phyloP scores from a whole-genome alignment of 2,888 invertebrate genomes.

The Ferrisia virgata region DNA sequence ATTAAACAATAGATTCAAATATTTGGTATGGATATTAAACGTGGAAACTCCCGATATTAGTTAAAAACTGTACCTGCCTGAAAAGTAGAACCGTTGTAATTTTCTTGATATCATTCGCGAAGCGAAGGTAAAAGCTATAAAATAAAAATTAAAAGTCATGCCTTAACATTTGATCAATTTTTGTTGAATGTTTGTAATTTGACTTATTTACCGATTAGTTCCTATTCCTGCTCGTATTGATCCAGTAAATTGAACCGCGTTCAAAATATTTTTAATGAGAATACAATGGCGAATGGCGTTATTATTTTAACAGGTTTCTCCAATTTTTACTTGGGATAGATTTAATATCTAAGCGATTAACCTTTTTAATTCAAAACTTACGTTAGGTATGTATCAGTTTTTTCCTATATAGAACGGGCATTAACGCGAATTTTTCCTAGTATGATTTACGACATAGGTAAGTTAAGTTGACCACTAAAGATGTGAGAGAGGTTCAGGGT shows the following conservation, averaged over 20 bases:
- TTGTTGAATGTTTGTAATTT: background rate
- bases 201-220: background rate
- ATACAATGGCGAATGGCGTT: background rate
- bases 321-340: background rate
- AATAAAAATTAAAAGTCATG: background rate
- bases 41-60: background rate
- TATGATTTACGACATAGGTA: background rate
- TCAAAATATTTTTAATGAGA: background rate
- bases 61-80: background rate
- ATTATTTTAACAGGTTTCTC: background rate
- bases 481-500: slow-evolving; percentile 13
- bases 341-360: background rate
- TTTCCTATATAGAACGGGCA: background rate
- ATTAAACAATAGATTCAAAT: slow-evolving; percentile 19
- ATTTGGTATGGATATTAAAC: background rate
- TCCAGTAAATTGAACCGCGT: background rate
- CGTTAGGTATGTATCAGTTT: background rate
- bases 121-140: background rate
- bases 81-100: background rate
- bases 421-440: background rate
- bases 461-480: background rate
- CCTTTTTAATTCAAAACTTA: background rate
- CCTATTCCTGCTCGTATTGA: no score
- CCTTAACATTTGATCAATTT: background rate
- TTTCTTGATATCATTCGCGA: background rate